phyloP scores from a whole-genome alignment of 2,113 vertebrate genomes.

The Xenopus laevis region DNA sequence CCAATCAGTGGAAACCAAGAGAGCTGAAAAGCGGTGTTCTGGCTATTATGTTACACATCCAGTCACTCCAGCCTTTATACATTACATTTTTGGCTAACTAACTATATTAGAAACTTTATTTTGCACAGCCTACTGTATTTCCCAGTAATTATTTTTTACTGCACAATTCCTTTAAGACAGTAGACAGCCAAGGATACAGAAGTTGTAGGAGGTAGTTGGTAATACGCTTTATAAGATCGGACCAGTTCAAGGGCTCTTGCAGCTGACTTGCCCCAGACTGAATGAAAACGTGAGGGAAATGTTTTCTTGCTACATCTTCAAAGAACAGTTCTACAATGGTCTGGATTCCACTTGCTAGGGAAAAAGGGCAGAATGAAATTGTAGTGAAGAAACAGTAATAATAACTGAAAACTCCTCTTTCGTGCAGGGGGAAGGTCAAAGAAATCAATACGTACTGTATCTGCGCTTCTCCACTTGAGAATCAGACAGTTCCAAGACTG shows the following conservation, averaged over 20 bases:
- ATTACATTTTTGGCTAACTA: too few relatives aligned
- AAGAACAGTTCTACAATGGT: constrained; percentile 92
- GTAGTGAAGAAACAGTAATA: background rate
- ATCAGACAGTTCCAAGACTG: constrained; percentile 85
- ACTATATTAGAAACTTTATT: too few relatives aligned
- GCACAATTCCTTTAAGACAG: too few relatives aligned
- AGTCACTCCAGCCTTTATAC: too few relatives aligned
- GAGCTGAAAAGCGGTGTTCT: too few relatives aligned
- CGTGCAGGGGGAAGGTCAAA: background rate
- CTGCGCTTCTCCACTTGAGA: constrained; percentile 59
- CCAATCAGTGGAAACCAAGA: too few relatives aligned
- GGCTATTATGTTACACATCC: too few relatives aligned
- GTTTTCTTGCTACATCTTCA: constrained; percentile 78
- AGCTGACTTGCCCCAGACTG: constrained; percentile 57
- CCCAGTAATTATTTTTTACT: too few relatives aligned
- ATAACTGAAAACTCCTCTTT: too few relatives aligned
- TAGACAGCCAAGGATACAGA: constrained; percentile 80
- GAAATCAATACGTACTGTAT: constrained; percentile 66
- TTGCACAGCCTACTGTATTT: too few relatives aligned
- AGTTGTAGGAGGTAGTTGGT: constrained; percentile 78
- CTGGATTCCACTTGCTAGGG: constrained; percentile 74
- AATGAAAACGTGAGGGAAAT: constrained; percentile 69
- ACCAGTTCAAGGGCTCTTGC: constrained; percentile 73
- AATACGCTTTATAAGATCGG: constrained; percentile 73
- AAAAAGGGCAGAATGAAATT: background rate